Evolutionary conservation across 2,113 vertebrate genomes (phyloP).

Genomic region (Tursiops truncatus): DNA sequence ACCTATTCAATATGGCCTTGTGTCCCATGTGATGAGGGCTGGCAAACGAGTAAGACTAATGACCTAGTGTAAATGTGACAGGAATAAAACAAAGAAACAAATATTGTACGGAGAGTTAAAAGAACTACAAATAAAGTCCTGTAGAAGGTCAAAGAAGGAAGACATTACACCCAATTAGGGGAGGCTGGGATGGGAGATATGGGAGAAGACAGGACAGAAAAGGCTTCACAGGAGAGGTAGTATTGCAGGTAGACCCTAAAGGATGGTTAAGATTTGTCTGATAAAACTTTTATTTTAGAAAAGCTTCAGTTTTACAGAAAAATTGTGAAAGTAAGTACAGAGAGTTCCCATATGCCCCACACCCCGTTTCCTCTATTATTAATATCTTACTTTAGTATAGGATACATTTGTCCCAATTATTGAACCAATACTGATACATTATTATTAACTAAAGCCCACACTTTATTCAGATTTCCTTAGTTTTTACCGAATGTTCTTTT

Average conservation of each 20-base stretch:
- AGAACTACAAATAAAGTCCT: background rate
- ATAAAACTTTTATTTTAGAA: background rate
- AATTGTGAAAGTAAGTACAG: background rate
- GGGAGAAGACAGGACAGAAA: background rate
- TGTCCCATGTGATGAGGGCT: background rate
- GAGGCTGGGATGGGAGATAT: background rate
- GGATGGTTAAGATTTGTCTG: background rate
- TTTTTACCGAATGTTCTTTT: background rate
- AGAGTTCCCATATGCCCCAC: background rate
- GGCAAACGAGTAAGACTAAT: background rate
- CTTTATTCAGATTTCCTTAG: background rate
- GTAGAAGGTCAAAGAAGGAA: background rate
- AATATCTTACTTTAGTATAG: background rate
- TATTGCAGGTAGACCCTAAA: background rate
- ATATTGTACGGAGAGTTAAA: background rate
- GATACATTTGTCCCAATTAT: background rate
- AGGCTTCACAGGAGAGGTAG: background rate
- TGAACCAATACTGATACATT: background rate
- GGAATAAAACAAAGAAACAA: background rate
- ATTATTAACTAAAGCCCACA: background rate
- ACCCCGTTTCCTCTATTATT: background rate
- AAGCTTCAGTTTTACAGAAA: background rate
- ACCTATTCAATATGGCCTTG: background rate
- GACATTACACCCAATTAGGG: background rate
- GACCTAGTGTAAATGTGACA: background rate